phyloP scores from a whole-genome alignment of 1,140 invertebrate species.

The Metopolophium dirhodum region DNA sequence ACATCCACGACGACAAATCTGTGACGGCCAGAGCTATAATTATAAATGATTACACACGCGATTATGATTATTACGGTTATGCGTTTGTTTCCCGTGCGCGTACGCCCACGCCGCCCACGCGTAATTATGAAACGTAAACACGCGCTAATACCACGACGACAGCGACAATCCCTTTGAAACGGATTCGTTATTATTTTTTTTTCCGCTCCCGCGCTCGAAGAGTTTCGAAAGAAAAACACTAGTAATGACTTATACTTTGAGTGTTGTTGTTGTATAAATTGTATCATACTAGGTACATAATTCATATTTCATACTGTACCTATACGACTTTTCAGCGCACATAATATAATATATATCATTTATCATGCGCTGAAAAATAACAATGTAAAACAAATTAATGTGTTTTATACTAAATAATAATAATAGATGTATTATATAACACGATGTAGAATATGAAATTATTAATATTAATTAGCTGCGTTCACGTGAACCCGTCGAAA shows the following conservation, averaged over 20 bases:
- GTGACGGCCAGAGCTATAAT: constrained; percentile 43
- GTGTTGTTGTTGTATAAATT: not conserved
- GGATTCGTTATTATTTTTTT: not conserved
- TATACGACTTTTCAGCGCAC: no score
- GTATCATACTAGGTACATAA: no score
- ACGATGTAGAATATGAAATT: not conserved
- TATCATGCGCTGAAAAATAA: not conserved
- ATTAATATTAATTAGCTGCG: not conserved
- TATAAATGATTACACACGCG: constrained; percentile 42
- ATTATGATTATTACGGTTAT: constrained; percentile 26
- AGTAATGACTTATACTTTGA: not conserved
- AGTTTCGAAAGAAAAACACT: constrained; percentile 9
- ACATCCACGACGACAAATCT: constrained; percentile 24
- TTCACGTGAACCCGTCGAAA: not conserved
- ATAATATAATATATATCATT: not conserved
- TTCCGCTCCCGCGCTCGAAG: not conserved
- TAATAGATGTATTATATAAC: not conserved
- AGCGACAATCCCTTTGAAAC: constrained; percentile 25
- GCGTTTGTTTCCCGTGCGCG: constrained; percentile 12
- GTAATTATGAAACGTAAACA: constrained; percentile 43
- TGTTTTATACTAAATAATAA: not conserved
- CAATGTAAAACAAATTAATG: not conserved
- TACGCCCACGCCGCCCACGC: constrained; percentile 40
- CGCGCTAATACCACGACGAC: constrained; percentile 10
- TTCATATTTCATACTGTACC: no score